phyloP scores from a whole-genome alignment of 2,113 vertebrate species.

The Dromaius novaehollandiae region DNA sequence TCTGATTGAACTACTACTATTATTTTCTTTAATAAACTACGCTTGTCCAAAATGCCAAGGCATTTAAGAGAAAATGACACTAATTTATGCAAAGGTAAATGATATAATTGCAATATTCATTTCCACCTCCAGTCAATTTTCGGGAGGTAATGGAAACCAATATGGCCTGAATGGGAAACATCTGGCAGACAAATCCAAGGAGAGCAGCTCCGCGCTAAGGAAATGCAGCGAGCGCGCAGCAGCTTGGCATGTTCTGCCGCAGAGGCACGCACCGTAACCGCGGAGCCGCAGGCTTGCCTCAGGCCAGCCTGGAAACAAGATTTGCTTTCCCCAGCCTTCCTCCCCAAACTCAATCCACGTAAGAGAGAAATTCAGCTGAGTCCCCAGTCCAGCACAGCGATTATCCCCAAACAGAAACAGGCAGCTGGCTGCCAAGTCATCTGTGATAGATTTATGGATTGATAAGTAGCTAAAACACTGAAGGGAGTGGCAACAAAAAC shows the following conservation, averaged over 20 bases:
- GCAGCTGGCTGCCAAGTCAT: neutral
- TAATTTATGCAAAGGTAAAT: constrained; percentile 45
- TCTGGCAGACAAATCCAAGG: constrained; percentile 29
- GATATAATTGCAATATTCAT: constrained; percentile 46
- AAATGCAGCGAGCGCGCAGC: neutral
- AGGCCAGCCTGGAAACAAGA: neutral
- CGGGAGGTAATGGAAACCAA: constrained; percentile 41
- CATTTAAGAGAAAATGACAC: constrained; percentile 43
- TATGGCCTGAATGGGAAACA: constrained; percentile 33
- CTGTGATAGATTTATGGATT: neutral
- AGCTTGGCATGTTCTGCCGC: neutral
- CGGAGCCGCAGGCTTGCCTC: neutral
- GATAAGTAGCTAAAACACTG: neutral
- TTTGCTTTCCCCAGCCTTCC: neutral
- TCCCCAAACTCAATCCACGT: neutral
- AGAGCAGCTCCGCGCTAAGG: neutral
- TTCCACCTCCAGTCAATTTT: constrained; percentile 60
- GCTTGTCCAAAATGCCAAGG: neutral
- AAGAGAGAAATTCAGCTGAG: neutral
- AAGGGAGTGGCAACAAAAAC: neutral
- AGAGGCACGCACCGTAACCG: neutral
- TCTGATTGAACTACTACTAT: neutral
- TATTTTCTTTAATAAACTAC: constrained; percentile 4
- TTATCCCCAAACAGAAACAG: neutral
- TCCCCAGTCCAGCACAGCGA: neutral